Evolutionary conservation across 30 jellyfish, hydroid and myxozoan genomes (phyloP).

Genomic region (Pseudorhiza aurosa): DNA sequence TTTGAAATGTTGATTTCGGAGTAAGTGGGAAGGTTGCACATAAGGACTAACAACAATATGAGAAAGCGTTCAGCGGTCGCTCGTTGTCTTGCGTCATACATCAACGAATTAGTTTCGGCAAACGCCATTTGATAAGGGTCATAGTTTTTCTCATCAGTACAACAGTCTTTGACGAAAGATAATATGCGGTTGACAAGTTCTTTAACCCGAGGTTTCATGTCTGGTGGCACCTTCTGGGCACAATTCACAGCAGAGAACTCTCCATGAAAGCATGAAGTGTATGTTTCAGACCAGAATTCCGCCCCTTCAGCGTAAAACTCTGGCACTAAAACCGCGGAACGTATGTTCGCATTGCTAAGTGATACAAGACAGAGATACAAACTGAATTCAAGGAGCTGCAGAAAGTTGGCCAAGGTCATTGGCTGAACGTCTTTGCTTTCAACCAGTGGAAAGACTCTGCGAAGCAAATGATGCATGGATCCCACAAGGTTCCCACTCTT

Average conservation of each 20-base stretch:
- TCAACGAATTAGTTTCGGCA: not conserved
- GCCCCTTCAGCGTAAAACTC: constrained; percentile 35
- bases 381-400: constrained; percentile 45
- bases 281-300: constrained; percentile 41
- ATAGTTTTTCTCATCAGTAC: not conserved
- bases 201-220: not conserved
- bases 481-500: constrained; percentile 31
- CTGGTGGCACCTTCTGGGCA: not conserved
- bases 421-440: not conserved
- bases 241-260: constrained; percentile 25
- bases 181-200: not conserved
- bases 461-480: constrained; percentile 23
- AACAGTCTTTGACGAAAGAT: not conserved
- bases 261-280: not conserved
- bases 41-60: constrained; percentile 16
- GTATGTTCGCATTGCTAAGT: constrained; percentile 14
- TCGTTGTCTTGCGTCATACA: not conserved
- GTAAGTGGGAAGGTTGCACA: constrained; percentile 10
- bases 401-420: constrained; percentile 18
- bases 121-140: constrained; percentile 29
- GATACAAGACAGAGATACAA: constrained; percentile 36
- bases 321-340: constrained; percentile 16
- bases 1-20: not conserved
- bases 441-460: constrained; percentile 12
- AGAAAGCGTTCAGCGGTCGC: constrained; percentile 27